Evolutionary conservation across 2,113 vertebrate species (phyloP).

Genomic region (Raja brachyura): DNA sequence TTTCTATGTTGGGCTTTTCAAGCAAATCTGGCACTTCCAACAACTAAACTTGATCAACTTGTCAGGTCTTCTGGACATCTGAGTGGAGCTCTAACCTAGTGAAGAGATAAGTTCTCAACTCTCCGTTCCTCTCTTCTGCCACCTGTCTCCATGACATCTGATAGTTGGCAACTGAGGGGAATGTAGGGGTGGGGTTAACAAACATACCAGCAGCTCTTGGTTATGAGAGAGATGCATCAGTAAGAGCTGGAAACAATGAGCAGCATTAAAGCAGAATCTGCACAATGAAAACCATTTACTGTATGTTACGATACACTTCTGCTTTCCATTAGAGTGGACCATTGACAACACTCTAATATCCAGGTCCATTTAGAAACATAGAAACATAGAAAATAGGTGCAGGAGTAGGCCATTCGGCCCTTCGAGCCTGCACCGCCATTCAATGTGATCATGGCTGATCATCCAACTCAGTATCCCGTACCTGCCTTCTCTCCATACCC

Average conservation of each 20-base stretch:
- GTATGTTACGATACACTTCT: neutral
- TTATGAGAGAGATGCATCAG: neutral
- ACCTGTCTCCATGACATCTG: constrained; percentile 64
- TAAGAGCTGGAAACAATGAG: neutral
- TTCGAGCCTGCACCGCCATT: no score
- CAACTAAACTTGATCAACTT: neutral
- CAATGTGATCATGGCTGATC: no score
- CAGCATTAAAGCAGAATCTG: neutral
- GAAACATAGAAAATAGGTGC: no score
- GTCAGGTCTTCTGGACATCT: neutral
- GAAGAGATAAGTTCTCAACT: neutral
- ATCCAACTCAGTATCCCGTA: no score
- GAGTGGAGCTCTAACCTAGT: neutral
- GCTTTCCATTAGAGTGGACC: neutral
- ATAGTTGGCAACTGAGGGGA: constrained; percentile 32
- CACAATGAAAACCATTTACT: neutral
- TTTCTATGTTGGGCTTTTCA: neutral
- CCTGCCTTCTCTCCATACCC: no score
- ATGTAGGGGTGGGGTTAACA: neutral
- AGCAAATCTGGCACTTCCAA: neutral
- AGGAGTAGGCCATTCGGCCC: no score
- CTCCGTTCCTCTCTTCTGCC: constrained; percentile 51
- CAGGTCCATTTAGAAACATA: no score
- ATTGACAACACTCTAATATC: neutral
- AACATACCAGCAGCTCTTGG: neutral